These are phyloP conservation scores for Cyanistes caeruleus DNA, from an alignment of 2,113 vertebrate genomes.

Conservation along the genomic window DNA sequence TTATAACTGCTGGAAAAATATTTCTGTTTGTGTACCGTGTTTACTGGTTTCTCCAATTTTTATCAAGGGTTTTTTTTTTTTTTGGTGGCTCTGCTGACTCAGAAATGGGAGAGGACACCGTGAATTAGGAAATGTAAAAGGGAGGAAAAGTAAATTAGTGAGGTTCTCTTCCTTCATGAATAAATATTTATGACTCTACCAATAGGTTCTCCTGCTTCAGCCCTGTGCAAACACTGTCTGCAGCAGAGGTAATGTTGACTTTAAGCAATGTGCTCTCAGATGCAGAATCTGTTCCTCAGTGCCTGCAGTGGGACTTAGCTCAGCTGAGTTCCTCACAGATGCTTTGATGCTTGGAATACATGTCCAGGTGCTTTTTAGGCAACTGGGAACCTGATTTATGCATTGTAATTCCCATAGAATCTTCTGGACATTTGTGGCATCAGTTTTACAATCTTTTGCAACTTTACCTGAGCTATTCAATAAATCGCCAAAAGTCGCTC, in stretches of 20 bases:
- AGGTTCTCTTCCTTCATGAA: background rate
- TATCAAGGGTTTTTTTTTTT: background rate
- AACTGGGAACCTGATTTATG: background rate
- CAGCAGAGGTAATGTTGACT: background rate
- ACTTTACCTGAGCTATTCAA: background rate
- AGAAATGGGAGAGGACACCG: background rate
- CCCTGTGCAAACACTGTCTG: background rate
- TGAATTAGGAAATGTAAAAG: background rate
- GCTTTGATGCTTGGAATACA: background rate
- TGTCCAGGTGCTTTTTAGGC: background rate
- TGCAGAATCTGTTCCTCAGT: background rate
- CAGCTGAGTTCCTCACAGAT: background rate
- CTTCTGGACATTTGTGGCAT: background rate
- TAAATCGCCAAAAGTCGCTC: rapidly evolving
- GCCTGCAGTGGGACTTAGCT: background rate
- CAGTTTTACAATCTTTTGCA: background rate
- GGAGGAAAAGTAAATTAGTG: background rate
- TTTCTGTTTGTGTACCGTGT: background rate
- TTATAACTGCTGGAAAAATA: conserved; percentile 23
- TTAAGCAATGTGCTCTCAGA: background rate
- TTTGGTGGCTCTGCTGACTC: background rate
- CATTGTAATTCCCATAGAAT: background rate
- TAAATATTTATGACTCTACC: background rate
- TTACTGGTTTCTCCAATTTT: conserved; percentile 12
- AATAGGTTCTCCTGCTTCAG: background rate